Base-by-base conservation (phyloP, 1,140 invertebrate species). In the Trinorchestia longiramus region DNA sequence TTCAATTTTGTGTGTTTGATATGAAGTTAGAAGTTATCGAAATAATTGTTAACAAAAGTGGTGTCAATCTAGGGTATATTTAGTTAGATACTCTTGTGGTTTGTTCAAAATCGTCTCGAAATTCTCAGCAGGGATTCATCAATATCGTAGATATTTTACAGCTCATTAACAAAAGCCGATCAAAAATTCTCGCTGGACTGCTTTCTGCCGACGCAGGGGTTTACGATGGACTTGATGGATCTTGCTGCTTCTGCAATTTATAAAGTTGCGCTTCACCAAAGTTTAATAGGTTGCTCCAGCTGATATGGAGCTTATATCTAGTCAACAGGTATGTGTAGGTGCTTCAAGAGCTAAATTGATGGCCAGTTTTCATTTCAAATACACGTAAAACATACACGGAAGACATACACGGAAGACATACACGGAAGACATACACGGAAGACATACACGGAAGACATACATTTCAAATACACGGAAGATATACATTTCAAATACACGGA, bases 121-220 rank as follows among this genome's bases (percentile, higher is more conserved):
- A 77, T 77, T 77, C 11, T 77, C 15, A 36, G 28, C 1, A 36
- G 62, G 36, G 28, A 19, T 11, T 15, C 62, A 23, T 3, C 15
- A 1, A 3, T 77, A 28, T 77, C 62, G 15, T 77, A 11, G 62
- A 77, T 77, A 15, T 77, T 77, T 77, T 1, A 23, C 28, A 77
- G 62, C 62, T 77, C 62, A 77, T 77, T 77, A 77, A 77, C 62
- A 77, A 77, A 77, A 77, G 62, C 62, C 62, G 62, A 77, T 77
- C 62, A 77, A 77, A 77, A 77, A 77, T 77, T 77, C 28, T 77
- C 28, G 62, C 62, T 3, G 62, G 62, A 77, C 28, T 77, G 62
- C 62, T 77, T 77, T 77, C 62, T 23, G 62, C 28, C 62, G 62
- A 77, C 28, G 62, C 1, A 77, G 28, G 62, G 28, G 62, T 28